These are phyloP conservation scores for Nasonia longicornis DNA, from an alignment of 1,140 invertebrate genomes.

Conservation along the genomic window DNA sequence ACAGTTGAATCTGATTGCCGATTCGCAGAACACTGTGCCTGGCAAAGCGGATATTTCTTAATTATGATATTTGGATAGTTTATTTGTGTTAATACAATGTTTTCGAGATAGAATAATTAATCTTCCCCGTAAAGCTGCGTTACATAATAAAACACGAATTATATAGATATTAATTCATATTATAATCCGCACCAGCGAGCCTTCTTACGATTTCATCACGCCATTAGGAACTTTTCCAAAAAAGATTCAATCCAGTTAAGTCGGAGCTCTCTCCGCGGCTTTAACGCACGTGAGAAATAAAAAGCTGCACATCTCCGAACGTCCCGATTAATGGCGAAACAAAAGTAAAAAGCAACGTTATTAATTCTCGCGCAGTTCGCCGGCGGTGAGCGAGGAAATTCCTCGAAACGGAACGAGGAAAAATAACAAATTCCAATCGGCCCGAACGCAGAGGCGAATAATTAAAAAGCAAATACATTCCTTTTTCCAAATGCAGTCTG, in stretches of 20 bases:
- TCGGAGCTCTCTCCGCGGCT: not conserved
- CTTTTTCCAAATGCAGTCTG: not conserved
- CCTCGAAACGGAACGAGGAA: not conserved
- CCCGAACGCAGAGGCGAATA: not conserved
- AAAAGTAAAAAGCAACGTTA: not conserved
- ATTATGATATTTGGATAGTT: no score
- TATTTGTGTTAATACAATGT: no score
- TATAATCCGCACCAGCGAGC: not conserved
- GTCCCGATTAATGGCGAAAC: not conserved
- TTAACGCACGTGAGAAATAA: no score
- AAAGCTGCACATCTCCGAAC: not conserved
- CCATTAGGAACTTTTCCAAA: conserved; percentile 5
- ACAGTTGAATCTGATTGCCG: no score
- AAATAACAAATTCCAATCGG: not conserved
- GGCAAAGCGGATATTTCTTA: no score
- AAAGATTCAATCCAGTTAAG: not conserved
- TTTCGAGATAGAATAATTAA: not conserved
- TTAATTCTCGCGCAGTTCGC: not conserved
- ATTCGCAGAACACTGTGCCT: no score
- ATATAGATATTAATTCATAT: not conserved
- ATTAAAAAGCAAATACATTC: conserved; percentile 5
- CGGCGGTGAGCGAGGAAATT: not conserved
- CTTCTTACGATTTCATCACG: not conserved
- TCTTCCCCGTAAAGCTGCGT: no score
- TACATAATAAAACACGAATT: not conserved